phyloP scores from a whole-genome alignment of 2,113 vertebrate genomes.

The Phalacrocorax carbo region DNA sequence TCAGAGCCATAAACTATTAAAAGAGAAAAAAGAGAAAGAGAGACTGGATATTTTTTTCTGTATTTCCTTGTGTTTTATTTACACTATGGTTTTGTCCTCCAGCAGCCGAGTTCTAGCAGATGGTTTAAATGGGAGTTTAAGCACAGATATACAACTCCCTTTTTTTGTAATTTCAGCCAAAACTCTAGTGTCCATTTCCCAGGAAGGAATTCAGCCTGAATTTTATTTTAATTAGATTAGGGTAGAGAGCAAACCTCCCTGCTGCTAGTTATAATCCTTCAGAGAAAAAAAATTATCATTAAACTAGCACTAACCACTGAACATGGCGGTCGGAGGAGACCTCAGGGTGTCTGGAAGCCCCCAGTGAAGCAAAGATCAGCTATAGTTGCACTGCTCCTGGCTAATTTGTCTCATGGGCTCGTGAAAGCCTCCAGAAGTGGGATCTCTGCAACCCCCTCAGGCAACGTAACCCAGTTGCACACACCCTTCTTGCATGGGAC shows the following conservation, averaged over 20 bases:
- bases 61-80: background rate
- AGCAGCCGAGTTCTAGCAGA: background rate
- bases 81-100: background rate
- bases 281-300: background rate
- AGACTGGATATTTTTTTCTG: background rate
- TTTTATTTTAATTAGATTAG: background rate
- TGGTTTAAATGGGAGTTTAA: background rate
- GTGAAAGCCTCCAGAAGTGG: background rate
- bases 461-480: fast-evolving
- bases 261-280: background rate
- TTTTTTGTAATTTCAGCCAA: background rate
- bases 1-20: background rate
- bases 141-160: background rate
- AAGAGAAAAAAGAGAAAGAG: background rate
- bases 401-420: background rate
- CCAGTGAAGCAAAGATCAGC: background rate
- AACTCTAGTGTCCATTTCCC: background rate
- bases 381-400: background rate
- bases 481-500: background rate
- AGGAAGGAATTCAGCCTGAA: background rate
- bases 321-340: background rate
- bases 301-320: background rate
- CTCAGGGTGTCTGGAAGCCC: background rate
- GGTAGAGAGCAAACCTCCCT: background rate
- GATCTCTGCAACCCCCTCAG: background rate